Evolutionary conservation across 2,888 invertebrate species (phyloP), one percentile per base, ranked within the genome.

Genomic region (Yponomeuta plumbellus): DNA sequence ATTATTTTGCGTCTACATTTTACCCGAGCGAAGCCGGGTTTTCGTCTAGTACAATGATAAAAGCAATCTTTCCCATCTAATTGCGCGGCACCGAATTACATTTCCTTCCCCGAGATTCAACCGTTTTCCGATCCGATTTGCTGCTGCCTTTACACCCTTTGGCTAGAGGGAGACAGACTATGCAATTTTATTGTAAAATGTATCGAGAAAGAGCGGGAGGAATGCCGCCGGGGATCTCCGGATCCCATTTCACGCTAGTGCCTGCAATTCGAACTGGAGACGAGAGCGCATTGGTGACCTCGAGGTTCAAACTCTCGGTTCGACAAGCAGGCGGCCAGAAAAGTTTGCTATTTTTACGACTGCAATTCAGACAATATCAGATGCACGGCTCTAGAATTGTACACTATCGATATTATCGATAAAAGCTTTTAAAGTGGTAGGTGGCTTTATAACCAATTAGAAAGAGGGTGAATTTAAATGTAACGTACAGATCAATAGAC

Each of bases 161-260:
- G 44, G 44, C 17, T 17, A 52, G 44, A 52, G 44, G 1, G 44
- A 52, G 44, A 52, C 17, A 52, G 44, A 52, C 44, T 52, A 52
- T 34, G 34, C 44, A 52, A 52, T 52, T 52, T 17, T 13, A 52
- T 52, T 17, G 44, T 52, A 17, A 52, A 52, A 17, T 52, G 44
- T 52, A 52, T 52, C 44, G 44, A 52, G 44, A 52, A 17, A 52
- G 44, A 52, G 44, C 44, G 44, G 44, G 44, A 52, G 44, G 17
- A 17, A 17, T 52, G 17, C 1, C 44, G 13, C 44, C 44, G 58
- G 58, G 21, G 22, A 20, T 58, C 11, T 11, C 20, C 20, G 58
- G 58, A 58, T 20, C 22, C 58, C 58, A 58, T 58, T 58, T 58
- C 58, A 22, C 58, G 58, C 58, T 22, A 58, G 22, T 58, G 58